These are phyloP conservation scores for Lycophotia porphyrea DNA, from an alignment of 2,888 invertebrate genomes.

Conservation along the genomic window DNA sequence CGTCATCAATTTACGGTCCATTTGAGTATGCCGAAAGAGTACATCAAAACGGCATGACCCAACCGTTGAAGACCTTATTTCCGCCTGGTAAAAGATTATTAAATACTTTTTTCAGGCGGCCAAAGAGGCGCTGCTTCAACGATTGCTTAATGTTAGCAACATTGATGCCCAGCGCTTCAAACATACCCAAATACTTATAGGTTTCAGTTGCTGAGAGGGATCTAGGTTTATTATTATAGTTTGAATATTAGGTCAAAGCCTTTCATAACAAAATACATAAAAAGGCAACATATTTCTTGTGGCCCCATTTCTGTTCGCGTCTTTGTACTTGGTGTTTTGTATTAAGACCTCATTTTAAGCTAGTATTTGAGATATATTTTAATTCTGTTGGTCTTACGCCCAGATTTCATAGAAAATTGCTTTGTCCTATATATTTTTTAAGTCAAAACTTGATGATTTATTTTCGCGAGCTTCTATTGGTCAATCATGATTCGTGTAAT, in stretches of 20 bases:
- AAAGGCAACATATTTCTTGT: not conserved
- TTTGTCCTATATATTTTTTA: not conserved
- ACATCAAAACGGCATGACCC: no score
- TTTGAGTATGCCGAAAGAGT: no score
- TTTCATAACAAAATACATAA: not conserved
- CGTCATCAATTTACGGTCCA: no score
- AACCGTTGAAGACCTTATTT: no score
- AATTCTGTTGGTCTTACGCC: not conserved
- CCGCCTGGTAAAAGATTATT: no score
- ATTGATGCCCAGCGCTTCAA: no score
- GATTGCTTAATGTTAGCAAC: no score
- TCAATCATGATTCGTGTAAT: constrained; percentile 4
- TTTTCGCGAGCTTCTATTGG: constrained; percentile 17
- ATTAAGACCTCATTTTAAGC: not conserved
- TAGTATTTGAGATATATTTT: not conserved
- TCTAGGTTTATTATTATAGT: not conserved
- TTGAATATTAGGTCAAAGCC: not conserved
- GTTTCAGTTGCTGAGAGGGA: no score
- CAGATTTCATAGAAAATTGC: not conserved
- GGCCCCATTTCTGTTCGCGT: not conserved
- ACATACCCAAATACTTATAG: no score
- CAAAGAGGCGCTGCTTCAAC: no score
- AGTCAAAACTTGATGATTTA: not conserved
- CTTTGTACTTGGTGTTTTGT: not conserved
- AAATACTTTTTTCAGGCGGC: no score